Evolutionary conservation across 2,888 invertebrate genomes (phyloP), one percentile per base, ranked within the genome.

Genomic region (Mesorhabditis sp.): DNA sequence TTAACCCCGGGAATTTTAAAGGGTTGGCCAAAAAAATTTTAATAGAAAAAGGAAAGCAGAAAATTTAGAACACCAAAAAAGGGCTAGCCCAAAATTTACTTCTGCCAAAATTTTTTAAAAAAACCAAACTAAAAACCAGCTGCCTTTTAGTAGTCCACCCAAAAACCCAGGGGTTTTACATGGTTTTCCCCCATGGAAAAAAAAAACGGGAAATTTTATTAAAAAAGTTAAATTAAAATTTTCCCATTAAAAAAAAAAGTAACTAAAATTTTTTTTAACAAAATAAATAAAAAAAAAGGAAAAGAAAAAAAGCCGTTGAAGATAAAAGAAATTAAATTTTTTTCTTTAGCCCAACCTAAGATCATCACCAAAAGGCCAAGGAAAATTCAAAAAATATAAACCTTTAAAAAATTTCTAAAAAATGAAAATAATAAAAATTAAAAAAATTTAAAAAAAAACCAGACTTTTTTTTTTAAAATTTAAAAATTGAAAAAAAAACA

Each of bases 151-250:
- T 62, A 80, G 67, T 62, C 80, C 78, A 62, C 78, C 80, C 41
- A 80, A 74, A 4, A 80, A 41, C 80, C 80, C n/a, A 80, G 79
- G 4, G 80, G 80, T 61, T 80, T 80, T 15, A 80, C 80, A 80
- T 80, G 80, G 41, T 77, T 76, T 68, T 80, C 80, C 6, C 80
- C 80, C 73, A 80, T 91, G 91, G 89, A 91, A 91, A 89, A 90
- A 78, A 74, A 76, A 77, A 76, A 79, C 72, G 43, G 76, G 76
- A 69, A 75, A 76, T 67, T 75, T 76, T 68, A 75, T 75, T 70
- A 77, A 75, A 74, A 76, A 77, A 28, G 74, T 76, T 62, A 77
- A 67, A 13, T 74, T 74, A 67, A 74, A 70, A 77, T 76, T 77
- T 69, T 78, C 74, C 50, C 76, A 77, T 70, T 70, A 73, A 70